Conservation (phyloP, 2,113 vertebrate species). For the Bos taurus region ARS-UCD2.0 NC_037328.1:148833501-148834000, state of each 20-base stretch:
- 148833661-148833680: fast-evolving
- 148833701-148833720: neutral
- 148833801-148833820: slow-evolving; percentile 15
- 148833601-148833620: fast-evolving
- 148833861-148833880: slow-evolving; percentile 72
- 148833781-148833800: neutral
- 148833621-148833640: fast-evolving
- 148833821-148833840: slow-evolving; percentile 60
- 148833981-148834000: slow-evolving; percentile 45
- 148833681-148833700: fast-evolving
- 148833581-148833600: neutral
- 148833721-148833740: slow-evolving; percentile 14
- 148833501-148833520: fast-evolving
- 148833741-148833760: slow-evolving; percentile 36
- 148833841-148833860: slow-evolving; percentile 71
- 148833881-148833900: slow-evolving; percentile 75
- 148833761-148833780: neutral
- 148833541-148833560: neutral
- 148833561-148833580: neutral
- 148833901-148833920: slow-evolving; percentile 85
- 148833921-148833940: slow-evolving; percentile 64
- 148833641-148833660: fast-evolving
- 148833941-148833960: slow-evolving; percentile 54
- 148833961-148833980: slow-evolving; percentile 60
- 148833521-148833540: fast-evolving